A percentile compares a stretch with the other conserved stretches of the same genome.
phyloP scores from a whole-genome alignment of 2,797 vertebrate genomes.

The Myripristis murdjan region DNA sequence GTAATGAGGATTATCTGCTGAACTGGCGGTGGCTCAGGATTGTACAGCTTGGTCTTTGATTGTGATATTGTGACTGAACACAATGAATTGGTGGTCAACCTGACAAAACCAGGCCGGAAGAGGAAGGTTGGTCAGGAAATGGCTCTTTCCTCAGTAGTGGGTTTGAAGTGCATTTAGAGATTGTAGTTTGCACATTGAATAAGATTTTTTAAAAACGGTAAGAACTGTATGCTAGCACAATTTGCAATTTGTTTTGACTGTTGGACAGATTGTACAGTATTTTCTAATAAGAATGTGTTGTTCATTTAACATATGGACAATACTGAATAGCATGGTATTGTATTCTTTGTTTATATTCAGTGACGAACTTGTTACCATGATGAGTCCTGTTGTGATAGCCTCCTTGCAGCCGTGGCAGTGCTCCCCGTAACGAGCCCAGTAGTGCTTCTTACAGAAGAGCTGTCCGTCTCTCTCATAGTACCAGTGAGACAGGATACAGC shows the following conservation, averaged over 20 bases:
- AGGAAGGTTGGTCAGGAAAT: slow-evolving; percentile 16
- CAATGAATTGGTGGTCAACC: slow-evolving; percentile 1
- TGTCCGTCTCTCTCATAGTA: slow-evolving; percentile 95
- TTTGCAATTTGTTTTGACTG: no score
- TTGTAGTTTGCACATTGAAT: neutral
- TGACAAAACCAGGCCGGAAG: neutral
- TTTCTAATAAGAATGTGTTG: no score
- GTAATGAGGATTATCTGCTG: neutral
- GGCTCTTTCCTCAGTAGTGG: neutral
- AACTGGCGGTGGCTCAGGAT: neutral
- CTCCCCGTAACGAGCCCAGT: slow-evolving; percentile 93
- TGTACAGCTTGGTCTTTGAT: neutral
- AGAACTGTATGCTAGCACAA: no score
- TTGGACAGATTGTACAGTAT: neutral
- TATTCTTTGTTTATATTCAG: neutral
- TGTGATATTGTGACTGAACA: slow-evolving; percentile 2
- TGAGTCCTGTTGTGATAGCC: slow-evolving; percentile 92
- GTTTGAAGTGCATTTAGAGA: neutral
- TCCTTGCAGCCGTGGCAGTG: slow-evolving; percentile 95
- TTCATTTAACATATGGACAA: no score
- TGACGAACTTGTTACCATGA: slow-evolving; percentile 89
- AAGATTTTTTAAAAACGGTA: neutral
- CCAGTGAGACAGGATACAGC: slow-evolving; percentile 91
- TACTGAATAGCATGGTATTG: no score
- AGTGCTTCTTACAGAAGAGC: slow-evolving; percentile 97